Evolutionary conservation across 1,140 invertebrate species (phyloP), one percentile per base, ranked within the genome.

Genomic region (Diabrotica virgifera): DNA sequence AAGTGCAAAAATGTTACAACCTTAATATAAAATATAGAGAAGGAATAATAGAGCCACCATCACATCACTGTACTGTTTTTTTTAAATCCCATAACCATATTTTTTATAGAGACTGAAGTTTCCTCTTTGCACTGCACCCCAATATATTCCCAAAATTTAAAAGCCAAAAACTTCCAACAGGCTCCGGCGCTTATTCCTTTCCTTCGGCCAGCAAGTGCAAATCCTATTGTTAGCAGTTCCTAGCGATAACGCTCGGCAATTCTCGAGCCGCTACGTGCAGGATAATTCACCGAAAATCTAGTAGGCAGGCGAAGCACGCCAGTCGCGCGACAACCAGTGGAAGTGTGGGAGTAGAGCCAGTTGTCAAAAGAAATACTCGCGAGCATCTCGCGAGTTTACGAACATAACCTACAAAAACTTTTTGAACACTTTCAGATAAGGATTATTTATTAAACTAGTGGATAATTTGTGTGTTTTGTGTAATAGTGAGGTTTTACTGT

Each of bases 231-330:
- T 55, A 36, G 58, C 58, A 10, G 7, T 11, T 50, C 37, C 37
- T 37, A 8, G 58, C 58, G 38, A 59, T 51, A 62, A n/a, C 36
- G 60, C 5, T 54, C 51, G 60, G 52, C 51, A 38, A 53, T n/a
- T 13, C 52, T 62, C 51, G 60, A 53, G 60, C 60, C 52, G 40
- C 40, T 12, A 36, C 60, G 60, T 36, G 52, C 60, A 54, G 60
- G 52, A 62, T 36, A 54, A 52, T 62, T 36, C 46, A 46, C 58
- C 60, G 50, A 36, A 55, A 62, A 62, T 54, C 60, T 53, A 54
- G 59, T 24, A 13, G 52, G 59, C 59, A 35, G 24, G 8, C 8
- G 40, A 46, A 46, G 40, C 40, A 46, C 38, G 60, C 37, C 51
- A 62, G 60, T 62, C 60, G 60, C 60, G 60, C 60, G 51, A 13